Conservation (phyloP, 2,888 invertebrate species). For the Xanthia icteritia region DNA sequence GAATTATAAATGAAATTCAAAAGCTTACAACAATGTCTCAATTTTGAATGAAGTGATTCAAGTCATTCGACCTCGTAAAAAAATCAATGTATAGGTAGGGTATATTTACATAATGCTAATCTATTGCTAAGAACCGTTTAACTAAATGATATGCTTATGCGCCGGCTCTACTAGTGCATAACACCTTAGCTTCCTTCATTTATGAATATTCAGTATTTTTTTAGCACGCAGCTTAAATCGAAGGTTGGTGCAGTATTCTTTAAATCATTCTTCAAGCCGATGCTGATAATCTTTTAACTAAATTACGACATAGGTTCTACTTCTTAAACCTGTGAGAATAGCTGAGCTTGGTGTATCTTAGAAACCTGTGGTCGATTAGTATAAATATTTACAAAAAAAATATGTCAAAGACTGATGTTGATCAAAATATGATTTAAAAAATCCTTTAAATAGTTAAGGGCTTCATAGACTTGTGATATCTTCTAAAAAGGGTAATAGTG, state of each 20-base stretch:
- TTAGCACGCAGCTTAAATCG: constrained; percentile 10
- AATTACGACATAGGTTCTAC: no score
- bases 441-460: not conserved
- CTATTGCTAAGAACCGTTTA: constrained; percentile 20
- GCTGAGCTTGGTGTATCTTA: no score
- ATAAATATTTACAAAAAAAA: no score
- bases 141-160: constrained; percentile 22
- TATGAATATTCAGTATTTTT: constrained; percentile 25
- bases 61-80: not conserved
- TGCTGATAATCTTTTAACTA: not conserved
- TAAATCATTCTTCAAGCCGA: not conserved
- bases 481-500: not conserved
- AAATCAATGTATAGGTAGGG: not conserved
- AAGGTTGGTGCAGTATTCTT: not conserved
- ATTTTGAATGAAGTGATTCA: not conserved
- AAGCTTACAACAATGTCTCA: not conserved
- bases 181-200: constrained; percentile 14
- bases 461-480: not conserved
- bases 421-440: not conserved
- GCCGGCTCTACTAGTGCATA: not conserved
- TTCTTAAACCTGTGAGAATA: not conserved
- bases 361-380: not conserved
- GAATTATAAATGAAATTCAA: not conserved
- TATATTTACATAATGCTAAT: constrained; percentile 4
- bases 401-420: not conserved